Evolutionary conservation across 2,888 invertebrate genomes (phyloP).

Genomic region (Mythimna loreyi): DNA sequence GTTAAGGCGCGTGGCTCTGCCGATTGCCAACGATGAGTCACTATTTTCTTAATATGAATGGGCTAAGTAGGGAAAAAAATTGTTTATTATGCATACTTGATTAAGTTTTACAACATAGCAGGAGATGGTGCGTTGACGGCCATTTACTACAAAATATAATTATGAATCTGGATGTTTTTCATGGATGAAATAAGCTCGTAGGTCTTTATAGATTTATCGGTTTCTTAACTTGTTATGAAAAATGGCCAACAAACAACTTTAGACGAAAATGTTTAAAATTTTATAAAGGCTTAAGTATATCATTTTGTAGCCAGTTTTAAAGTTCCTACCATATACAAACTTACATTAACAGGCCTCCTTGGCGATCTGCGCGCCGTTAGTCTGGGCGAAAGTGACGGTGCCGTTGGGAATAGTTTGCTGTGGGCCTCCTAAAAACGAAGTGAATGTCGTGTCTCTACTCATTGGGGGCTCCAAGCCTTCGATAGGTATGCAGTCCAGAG

Average conservation of each 20-base stretch:
- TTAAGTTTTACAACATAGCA: constrained; percentile 19
- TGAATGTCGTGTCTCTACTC: constrained; percentile 89
- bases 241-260: neutral
- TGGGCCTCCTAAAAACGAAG: constrained; percentile 88
- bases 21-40: no score
- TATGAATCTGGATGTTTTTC: constrained; percentile 5
- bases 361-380: constrained; percentile 67
- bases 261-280: neutral
- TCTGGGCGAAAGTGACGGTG: constrained; percentile 69
- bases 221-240: constrained; percentile 13
- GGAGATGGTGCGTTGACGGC: constrained; percentile 1
- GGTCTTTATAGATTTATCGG: neutral
- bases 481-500: constrained; percentile 88
- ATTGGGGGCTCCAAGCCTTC: constrained; percentile 88
- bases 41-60: no score
- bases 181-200: constrained; percentile 33
- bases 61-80: constrained; percentile 7
- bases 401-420: constrained; percentile 81
- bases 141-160: constrained; percentile 22
- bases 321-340: constrained; percentile 13
- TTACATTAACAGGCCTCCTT: constrained; percentile 69
- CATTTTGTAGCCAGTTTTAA: constrained; percentile 35
- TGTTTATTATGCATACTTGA: neutral
- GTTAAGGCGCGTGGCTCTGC: no score
- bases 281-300: neutral